Evolutionary conservation across 1,140 invertebrate species (phyloP), one percentile per base, ranked within the genome.

Genomic region (Oppia nitens): DNA sequence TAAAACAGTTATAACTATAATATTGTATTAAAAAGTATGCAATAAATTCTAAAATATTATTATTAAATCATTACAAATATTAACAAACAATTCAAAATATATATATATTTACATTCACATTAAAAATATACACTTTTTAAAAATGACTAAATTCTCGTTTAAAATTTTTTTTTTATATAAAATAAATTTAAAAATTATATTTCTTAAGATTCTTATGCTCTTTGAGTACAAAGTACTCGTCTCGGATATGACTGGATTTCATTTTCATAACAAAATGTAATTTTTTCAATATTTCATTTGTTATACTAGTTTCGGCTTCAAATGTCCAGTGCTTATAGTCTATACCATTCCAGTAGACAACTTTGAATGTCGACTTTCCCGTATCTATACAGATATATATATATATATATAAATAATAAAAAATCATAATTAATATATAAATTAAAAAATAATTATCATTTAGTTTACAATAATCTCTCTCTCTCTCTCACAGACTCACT

Each of bases 281-380:
- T 75, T 91, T 92, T 57, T 82, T 79, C 2, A 89, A 82, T 27
- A 93, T 89, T 71, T 86, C 83, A 64, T 82, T 78, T 9, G 84
- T 84, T 1, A 77, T 80, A 11, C 75, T 73, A 17, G 79, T 74
- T 60, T 89, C 84, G 23, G 82, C 79, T 73, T 92, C 87, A 68
- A 92, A 91, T 68, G 90, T 84, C 59, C 87, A 83, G 67, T 83
- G 81, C 70, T 90, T 88, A 66, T 86, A 90, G 51, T 78, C 78
- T 24, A 75, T 71, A 1, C 73, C 74, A 68, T 58, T 74, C 66
- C 61, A 73, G 63, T 66, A 76, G 67, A 66, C 69, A 74, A 32
- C 9, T 72, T 65, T 59, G 74, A 74, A 51, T 67, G 3, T 6
- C 24, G 32, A 12, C 52, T 50, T 50, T 9, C 20, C 20, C 49